Conservation (phyloP, 2,888 invertebrate species). For the Agriopis marginaria region DNA sequence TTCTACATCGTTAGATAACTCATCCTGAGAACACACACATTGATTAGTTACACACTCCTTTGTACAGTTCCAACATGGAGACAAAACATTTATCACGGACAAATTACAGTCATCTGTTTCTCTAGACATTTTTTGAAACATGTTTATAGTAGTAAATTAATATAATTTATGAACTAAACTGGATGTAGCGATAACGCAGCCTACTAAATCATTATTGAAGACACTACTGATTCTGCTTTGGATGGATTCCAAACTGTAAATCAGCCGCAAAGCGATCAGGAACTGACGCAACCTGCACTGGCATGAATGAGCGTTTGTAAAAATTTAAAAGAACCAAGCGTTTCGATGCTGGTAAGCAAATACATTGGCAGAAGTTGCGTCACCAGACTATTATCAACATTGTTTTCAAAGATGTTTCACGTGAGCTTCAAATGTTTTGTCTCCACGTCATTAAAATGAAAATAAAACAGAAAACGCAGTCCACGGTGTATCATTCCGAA, state of each 20-base stretch:
- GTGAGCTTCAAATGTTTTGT: conserved; percentile 48
- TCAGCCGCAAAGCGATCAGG: conserved; percentile 43
- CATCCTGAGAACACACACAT: conserved; percentile 86
- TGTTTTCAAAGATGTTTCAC: conserved; percentile 10
- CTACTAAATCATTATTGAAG: conserved; percentile 58
- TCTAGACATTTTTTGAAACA: conserved; percentile 19
- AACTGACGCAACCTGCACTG: conserved; percentile 37
- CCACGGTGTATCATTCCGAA: conserved; percentile 64
- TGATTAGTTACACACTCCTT: conserved; percentile 69
- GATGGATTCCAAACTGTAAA: conserved; percentile 55
- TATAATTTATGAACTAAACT: conserved; percentile 30
- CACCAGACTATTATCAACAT: conserved; percentile 9
- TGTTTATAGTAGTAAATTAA: conserved; percentile 25
- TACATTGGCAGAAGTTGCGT: conserved; percentile 20
- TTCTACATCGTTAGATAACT: conserved; percentile 89
- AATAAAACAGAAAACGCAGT: conserved; percentile 57
- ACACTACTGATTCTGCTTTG: conserved; percentile 52
- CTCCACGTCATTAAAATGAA: conserved; percentile 54
- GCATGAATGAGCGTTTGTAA: conserved; percentile 40
- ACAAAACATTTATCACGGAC: conserved; percentile 45
- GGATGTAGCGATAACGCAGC: conserved; percentile 38
- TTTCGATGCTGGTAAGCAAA: conserved; percentile 15
- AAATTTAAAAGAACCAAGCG: conserved; percentile 12
- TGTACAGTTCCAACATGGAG: conserved; percentile 49
- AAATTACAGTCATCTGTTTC: conserved; percentile 24